A percentile compares a stretch with the other conserved stretches of the same genome.
phyloP scores from a whole-genome alignment of 2,113 vertebrate genomes.

The Galemys pyrenaicus region DNA sequence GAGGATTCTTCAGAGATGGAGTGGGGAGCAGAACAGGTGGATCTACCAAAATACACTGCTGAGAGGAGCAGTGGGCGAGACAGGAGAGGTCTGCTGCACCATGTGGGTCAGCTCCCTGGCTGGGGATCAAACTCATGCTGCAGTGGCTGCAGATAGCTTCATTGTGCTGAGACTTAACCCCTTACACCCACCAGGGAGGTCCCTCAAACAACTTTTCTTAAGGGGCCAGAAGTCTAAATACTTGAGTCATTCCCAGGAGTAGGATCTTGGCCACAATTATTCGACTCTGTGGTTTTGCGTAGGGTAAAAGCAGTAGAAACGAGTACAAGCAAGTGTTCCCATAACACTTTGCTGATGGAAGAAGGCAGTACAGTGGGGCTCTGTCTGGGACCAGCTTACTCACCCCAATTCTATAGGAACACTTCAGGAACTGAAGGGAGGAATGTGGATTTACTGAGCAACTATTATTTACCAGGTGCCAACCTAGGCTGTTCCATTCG shows the following conservation, averaged over 20 bases:
- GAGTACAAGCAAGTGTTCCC: neutral
- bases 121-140: no score
- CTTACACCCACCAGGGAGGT: no score
- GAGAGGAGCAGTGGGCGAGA: no score
- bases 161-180: no score
- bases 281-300: neutral
- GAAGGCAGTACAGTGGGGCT: neutral
- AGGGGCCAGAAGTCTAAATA: neutral
- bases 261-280: neutral
- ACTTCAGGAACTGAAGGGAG: neutral
- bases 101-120: no score
- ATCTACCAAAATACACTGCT: no score
- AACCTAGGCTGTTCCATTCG: neutral
- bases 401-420: neutral
- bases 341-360: neutral
- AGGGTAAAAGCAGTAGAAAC: neutral
- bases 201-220: neutral
- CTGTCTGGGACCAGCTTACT: neutral
- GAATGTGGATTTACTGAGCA: neutral
- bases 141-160: no score
- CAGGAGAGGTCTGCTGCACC: no score
- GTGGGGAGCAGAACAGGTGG: no score
- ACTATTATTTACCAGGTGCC: neutral
- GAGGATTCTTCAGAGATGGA: no score
- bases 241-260: neutral